Evolutionary conservation across 1,140 invertebrate genomes (phyloP).

Genomic region (Diabrotica virgifera): DNA sequence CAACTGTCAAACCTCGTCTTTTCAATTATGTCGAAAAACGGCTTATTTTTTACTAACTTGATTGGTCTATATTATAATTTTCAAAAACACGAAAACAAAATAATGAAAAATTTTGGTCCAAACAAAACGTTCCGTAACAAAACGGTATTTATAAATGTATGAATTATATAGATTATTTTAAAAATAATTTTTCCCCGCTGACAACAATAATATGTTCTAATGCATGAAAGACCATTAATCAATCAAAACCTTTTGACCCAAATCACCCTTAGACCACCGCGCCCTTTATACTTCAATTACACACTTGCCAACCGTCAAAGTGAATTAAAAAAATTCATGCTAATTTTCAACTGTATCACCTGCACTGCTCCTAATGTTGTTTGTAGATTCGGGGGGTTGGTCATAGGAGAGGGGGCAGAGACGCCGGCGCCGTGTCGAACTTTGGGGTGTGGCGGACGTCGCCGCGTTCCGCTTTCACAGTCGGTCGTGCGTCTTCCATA

Average conservation of each 20-base stretch:
- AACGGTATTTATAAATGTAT: no score
- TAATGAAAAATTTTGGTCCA: no score
- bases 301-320: conserved; percentile 11
- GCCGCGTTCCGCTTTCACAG: conserved; percentile 37
- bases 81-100: no score
- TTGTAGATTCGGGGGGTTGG: conserved; percentile 23
- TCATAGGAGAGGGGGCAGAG: conserved; percentile 23
- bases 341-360: conserved; percentile 24
- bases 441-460: conserved; percentile 43
- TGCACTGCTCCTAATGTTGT: conserved; percentile 23
- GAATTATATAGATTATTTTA: no score
- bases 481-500: conserved; percentile 35
- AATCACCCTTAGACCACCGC: not conserved
- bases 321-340: conserved; percentile 16
- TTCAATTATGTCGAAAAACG: no score
- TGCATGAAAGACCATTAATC: not conserved
- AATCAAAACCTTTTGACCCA: conserved; percentile 9
- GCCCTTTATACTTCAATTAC: conserved; percentile 10
- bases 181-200: no score
- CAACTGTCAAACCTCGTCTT: no score
- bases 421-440: conserved; percentile 38
- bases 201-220: no score
- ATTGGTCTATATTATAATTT: no score
- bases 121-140: no score
- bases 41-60: no score